phyloP scores from a whole-genome alignment of 2,113 vertebrate genomes.

The Forbesichthys agassizii region DNA sequence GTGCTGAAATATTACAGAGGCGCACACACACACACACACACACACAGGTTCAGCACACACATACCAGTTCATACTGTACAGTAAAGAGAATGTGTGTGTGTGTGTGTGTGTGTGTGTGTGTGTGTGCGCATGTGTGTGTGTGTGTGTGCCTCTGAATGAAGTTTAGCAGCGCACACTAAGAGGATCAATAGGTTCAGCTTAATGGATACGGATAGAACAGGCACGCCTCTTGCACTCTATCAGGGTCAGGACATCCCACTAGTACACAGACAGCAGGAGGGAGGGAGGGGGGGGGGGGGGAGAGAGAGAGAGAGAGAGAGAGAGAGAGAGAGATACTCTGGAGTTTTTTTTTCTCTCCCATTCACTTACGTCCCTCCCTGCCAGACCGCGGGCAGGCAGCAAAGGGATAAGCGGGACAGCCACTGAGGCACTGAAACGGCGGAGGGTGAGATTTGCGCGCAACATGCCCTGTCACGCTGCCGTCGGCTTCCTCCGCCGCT shows the following conservation, averaged over 20 bases:
- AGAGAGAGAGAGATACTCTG: constrained; percentile 45
- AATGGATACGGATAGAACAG: constrained; percentile 77
- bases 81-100: background rate
- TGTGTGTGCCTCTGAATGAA: constrained; percentile 58
- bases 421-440: too few species aligned
- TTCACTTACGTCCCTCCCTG: constrained; percentile 37
- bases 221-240: constrained; percentile 73
- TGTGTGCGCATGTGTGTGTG: constrained; percentile 16
- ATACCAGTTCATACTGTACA: background rate
- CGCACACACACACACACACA: background rate
- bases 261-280: constrained; percentile 53
- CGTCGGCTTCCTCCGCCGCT: constrained; percentile 47
- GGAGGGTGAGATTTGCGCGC: constrained; percentile 30
- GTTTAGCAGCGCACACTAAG: constrained; percentile 71
- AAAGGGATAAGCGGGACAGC: background rate
- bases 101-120: constrained; percentile 19
- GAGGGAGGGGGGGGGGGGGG: constrained; percentile 7
- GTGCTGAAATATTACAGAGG: constrained; percentile 18
- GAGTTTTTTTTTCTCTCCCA: constrained; percentile 27
- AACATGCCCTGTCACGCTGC: constrained; percentile 71
- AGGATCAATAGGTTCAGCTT: constrained; percentile 84
- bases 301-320: constrained; percentile 19
- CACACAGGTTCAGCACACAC: background rate
- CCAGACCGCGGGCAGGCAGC: constrained; percentile 44
- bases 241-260: constrained; percentile 79